These are phyloP conservation scores for Heliocidaris erythrogramma DNA, from an alignment of 35 echinoderm and acorn worm species.

Conservation along the genomic window DNA sequence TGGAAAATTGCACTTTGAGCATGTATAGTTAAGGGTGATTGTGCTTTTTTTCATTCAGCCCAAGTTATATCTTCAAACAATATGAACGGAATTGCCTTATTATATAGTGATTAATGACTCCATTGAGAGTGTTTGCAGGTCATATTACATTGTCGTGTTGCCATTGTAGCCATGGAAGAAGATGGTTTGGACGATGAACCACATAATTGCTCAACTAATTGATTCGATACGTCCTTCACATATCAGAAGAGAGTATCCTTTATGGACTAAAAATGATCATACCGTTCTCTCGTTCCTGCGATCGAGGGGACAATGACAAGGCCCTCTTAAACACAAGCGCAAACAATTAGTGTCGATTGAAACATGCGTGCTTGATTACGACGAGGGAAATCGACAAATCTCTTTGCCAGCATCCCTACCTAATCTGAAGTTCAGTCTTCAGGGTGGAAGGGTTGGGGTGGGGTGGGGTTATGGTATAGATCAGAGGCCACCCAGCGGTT, in stretches of 20 bases:
- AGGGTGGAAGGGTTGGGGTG: no score
- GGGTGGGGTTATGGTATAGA: no score
- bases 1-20: no score
- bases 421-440: no score
- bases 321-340: neutral
- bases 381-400: neutral
- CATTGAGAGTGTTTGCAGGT: neutral
- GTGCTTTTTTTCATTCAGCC: neutral
- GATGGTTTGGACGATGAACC: neutral
- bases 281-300: neutral
- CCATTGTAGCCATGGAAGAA: neutral
- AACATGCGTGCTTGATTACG: neutral
- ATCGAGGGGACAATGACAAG: neutral
- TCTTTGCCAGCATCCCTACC: neutral
- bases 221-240: neutral
- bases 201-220: neutral
- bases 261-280: neutral
- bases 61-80: neutral
- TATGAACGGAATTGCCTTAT: neutral
- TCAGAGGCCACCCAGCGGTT: no score
- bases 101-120: neutral
- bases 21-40: neutral
- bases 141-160: slow-evolving; percentile 2
- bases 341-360: neutral
- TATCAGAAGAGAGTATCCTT: neutral